phyloP scores from a whole-genome alignment of 2,113 vertebrate genomes.

The Carlito syrichta region DNA sequence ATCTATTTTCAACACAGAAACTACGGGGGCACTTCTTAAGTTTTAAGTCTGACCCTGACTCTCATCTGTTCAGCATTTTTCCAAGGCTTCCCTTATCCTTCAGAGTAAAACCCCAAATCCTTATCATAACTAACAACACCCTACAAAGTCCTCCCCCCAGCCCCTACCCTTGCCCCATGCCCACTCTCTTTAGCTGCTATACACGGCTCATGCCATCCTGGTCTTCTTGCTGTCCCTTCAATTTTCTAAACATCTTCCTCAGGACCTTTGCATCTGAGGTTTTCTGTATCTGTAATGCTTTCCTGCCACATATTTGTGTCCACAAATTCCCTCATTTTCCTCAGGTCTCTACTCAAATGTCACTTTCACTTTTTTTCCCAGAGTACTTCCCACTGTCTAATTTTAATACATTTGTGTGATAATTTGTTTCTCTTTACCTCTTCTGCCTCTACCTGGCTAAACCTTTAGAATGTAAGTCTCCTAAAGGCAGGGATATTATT shows the following conservation, averaged over 20 bases:
- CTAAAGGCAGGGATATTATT: background rate
- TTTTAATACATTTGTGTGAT: background rate
- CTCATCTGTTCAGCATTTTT: background rate
- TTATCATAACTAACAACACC: background rate
- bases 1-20: background rate
- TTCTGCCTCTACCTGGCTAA: background rate
- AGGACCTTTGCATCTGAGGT: background rate
- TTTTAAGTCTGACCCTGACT: background rate
- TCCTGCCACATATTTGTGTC: background rate
- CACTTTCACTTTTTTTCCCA: no score
- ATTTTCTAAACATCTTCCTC: background rate
- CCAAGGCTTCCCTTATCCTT: background rate
- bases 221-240: background rate
- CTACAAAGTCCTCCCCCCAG: rapidly evolving
- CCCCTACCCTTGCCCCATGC: background rate
- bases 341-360: background rate
- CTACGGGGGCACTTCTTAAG: background rate
- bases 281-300: background rate
- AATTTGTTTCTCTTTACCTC: background rate
- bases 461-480: background rate
- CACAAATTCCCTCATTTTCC: background rate
- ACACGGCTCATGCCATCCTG: no score
- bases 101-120: background rate
- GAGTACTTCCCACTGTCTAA: background rate
- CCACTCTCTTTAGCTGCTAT: background rate